Evolutionary conservation across 2,113 vertebrate species (phyloP).

Genomic region (Azemiops feae): DNA sequence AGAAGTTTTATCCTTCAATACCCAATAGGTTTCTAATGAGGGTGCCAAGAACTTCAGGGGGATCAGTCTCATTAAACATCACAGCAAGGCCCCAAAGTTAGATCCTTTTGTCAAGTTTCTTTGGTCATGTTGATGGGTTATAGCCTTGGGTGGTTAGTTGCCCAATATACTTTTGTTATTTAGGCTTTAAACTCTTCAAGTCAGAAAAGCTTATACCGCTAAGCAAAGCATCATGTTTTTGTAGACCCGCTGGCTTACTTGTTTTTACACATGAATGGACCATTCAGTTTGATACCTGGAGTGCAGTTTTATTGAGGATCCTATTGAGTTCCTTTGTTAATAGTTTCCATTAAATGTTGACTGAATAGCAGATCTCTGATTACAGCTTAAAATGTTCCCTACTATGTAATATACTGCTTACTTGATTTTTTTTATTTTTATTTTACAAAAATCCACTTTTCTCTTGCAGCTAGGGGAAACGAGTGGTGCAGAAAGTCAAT

Average conservation of each 20-base stretch:
- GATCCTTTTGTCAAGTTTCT: background rate
- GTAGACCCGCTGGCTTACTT: background rate
- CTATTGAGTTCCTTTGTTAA: background rate
- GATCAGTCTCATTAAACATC: background rate
- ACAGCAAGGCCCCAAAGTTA: background rate
- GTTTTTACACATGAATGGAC: background rate
- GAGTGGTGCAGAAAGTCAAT: background rate
- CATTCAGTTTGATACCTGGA: background rate
- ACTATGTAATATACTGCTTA: rapidly evolving
- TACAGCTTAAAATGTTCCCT: background rate
- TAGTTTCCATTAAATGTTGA: background rate
- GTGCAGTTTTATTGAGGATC: background rate
- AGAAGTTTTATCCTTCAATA: background rate
- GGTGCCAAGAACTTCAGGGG: background rate
- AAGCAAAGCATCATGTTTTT: background rate
- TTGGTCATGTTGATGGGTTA: background rate
- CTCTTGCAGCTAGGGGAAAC: background rate
- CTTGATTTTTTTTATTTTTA: background rate
- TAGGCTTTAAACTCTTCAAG: background rate
- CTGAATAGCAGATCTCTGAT: background rate
- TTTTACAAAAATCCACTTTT: background rate
- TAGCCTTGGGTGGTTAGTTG: background rate
- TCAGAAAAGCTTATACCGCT: background rate
- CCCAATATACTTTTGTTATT: background rate
- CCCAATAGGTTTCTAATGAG: background rate